These are phyloP conservation scores for Clarias gariepinus DNA, from an alignment of 2,113 vertebrate genomes.

Conservation along the genomic window DNA sequence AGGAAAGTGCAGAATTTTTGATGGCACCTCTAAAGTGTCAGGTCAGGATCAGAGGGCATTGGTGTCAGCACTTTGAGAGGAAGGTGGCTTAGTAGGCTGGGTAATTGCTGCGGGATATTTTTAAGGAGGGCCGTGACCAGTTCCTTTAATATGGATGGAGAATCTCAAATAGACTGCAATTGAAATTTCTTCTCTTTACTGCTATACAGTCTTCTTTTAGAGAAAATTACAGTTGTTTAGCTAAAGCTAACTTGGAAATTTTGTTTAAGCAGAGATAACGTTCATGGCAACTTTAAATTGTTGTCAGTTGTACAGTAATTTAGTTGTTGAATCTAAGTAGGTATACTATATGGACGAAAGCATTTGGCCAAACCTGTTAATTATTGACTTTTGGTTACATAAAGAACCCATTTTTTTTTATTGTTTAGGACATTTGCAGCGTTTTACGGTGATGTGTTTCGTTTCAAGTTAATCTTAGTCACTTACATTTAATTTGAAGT, in stretches of 20 bases:
- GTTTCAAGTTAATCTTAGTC: too few relatives aligned
- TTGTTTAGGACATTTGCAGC: too few relatives aligned
- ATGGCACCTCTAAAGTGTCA: constrained; percentile 28
- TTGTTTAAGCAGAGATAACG: neutral
- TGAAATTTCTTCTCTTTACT: neutral
- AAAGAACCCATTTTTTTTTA: too few relatives aligned
- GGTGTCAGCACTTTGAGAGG: constrained; percentile 9
- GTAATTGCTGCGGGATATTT: constrained; percentile 25
- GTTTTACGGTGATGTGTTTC: too few relatives aligned
- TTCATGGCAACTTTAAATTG: neutral
- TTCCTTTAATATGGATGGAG: constrained; percentile 20
- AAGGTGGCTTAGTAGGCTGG: constrained; percentile 35
- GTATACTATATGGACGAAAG: too few relatives aligned
- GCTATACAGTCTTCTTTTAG: neutral
- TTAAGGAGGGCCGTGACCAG: constrained; percentile 43
- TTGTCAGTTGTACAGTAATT: neutral
- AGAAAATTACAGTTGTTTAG: neutral
- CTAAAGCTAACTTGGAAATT: neutral
- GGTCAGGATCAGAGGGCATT: neutral
- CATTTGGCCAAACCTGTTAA: too few relatives aligned
- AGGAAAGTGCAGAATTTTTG: neutral
- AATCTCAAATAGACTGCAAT: constrained; percentile 1
- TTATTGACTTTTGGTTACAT: too few relatives aligned
- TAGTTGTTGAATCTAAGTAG: neutral
- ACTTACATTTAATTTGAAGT: too few relatives aligned